phyloP scores from a whole-genome alignment of 2,797 vertebrate species.

The Semaprochilodus insignis region DNA sequence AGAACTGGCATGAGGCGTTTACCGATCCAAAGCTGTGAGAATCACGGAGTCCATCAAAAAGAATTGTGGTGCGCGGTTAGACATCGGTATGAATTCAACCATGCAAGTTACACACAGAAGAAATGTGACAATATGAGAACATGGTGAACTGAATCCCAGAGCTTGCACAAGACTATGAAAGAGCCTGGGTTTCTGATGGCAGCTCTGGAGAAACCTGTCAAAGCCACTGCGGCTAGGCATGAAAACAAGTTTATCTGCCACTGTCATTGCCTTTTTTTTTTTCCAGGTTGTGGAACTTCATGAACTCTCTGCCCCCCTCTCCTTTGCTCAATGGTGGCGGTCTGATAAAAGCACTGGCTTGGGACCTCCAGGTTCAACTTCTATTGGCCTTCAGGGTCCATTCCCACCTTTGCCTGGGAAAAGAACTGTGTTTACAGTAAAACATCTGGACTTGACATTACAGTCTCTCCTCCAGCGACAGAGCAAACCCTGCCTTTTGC shows the following conservation, averaged over 20 bases:
- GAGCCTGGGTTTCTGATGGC: neutral
- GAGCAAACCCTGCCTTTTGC: neutral
- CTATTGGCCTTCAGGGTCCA: constrained; percentile 27
- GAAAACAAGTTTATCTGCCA: neutral
- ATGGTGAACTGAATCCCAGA: neutral
- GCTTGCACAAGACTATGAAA: neutral
- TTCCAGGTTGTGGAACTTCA: constrained; percentile 20
- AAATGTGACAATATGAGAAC: neutral
- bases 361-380: constrained; percentile 31
- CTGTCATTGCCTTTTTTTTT: neutral
- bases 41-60: neutral
- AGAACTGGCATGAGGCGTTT: neutral
- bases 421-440: constrained; percentile 22
- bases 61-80: neutral
- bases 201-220: neutral
- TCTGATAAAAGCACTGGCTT: constrained; percentile 1
- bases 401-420: constrained; percentile 17
- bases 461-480: neutral
- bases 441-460: constrained; percentile 44
- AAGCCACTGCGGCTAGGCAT: neutral
- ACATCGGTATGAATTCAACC: too few relatives aligned
- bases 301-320: constrained; percentile 4
- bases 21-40: neutral
- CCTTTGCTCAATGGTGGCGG: constrained; percentile 21
- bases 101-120: neutral